Evolutionary conservation across 2,797 vertebrate species (phyloP).

Genomic region (Rhinophrynus dorsalis): DNA sequence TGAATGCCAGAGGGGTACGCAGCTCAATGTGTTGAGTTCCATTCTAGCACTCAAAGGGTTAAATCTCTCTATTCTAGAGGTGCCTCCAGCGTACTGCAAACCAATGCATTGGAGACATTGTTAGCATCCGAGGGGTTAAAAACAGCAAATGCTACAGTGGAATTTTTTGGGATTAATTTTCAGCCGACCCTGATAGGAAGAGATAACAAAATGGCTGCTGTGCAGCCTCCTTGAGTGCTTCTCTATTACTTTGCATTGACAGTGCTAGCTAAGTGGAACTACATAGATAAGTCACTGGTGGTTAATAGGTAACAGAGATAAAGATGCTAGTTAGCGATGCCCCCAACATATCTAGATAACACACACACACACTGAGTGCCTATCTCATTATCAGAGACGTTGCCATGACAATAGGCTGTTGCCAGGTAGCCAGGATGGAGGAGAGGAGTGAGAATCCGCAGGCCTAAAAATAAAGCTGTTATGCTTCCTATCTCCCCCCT

Average conservation of each 20-base stretch:
- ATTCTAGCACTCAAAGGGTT: too few relatives aligned
- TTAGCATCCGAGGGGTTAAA: too few relatives aligned
- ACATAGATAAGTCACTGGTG: not conserved
- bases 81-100: too few relatives aligned
- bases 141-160: too few relatives aligned
- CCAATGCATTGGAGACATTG: too few relatives aligned
- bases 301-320: slow-evolving; percentile 37
- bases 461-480: slow-evolving; percentile 77
- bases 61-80: too few relatives aligned
- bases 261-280: not conserved
- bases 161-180: not conserved
- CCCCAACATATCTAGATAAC: slow-evolving; percentile 50
- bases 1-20: too few relatives aligned
- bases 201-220: not conserved
- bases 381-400: slow-evolving; percentile 61
- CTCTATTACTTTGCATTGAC: not conserved
- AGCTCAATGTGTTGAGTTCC: too few relatives aligned
- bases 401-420: slow-evolving; percentile 75
- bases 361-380: slow-evolving; percentile 56
- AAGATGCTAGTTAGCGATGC: slow-evolving; percentile 48
- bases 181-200: not conserved
- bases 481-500: slow-evolving; percentile 42
- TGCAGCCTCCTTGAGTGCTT: not conserved
- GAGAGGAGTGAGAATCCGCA: slow-evolving; percentile 70
- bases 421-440: slow-evolving; percentile 72